phyloP scores from a whole-genome alignment of 1,140 invertebrate species.

The Mactra quadrangularis region DNA sequence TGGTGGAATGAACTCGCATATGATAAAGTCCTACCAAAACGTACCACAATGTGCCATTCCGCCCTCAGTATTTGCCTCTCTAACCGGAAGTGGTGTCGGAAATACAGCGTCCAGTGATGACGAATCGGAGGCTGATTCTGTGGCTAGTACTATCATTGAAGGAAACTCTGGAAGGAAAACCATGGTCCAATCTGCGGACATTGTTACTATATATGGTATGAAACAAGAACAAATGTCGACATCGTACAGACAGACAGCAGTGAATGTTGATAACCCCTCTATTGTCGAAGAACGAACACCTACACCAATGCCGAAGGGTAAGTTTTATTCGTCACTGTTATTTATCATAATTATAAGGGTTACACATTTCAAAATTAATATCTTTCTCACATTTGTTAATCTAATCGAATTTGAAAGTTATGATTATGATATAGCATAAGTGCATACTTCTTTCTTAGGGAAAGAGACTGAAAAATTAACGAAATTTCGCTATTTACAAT shows the following conservation, averaged over 20 bases:
- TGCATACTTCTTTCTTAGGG: too few species aligned
- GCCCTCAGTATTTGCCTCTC: slow-evolving; percentile 33
- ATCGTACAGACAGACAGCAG: slow-evolving; percentile 55
- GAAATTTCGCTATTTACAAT: too few species aligned
- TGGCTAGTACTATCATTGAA: slow-evolving; percentile 30
- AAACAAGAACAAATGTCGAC: slow-evolving; percentile 62
- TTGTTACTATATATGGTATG: slow-evolving; percentile 51
- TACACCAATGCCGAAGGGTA: slow-evolving; percentile 15
- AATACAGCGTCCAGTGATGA: slow-evolving; percentile 40
- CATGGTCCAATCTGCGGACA: slow-evolving; percentile 4
- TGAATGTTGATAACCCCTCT: neutral
- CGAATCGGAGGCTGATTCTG: slow-evolving; percentile 50
- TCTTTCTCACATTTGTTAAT: neutral
- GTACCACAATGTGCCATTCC: slow-evolving; percentile 39
- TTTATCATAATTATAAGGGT: neutral
- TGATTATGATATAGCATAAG: too few species aligned
- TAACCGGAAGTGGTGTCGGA: slow-evolving; percentile 27
- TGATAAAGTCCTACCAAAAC: slow-evolving; percentile 25
- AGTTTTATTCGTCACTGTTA: neutral
- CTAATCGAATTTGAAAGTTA: too few species aligned
- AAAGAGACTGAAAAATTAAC: too few species aligned
- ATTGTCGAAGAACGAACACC: neutral
- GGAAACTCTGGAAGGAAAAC: neutral
- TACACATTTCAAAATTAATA: neutral
- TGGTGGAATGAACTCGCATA: neutral